phyloP scores from a whole-genome alignment of 2,888 invertebrate species.

The Oasisia sp. region DNA sequence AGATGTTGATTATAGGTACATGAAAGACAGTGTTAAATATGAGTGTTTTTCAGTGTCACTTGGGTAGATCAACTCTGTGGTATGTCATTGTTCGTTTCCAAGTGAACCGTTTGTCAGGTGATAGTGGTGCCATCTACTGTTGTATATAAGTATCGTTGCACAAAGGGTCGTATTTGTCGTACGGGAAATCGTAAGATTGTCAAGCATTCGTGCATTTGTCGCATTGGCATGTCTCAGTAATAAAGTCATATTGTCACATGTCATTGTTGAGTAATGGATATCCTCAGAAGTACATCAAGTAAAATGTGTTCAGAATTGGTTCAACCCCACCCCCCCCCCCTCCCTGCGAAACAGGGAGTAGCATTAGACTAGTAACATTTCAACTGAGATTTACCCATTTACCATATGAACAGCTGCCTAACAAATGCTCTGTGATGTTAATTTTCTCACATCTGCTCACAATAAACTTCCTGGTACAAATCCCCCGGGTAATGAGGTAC shows the following conservation, averaged over 20 bases:
- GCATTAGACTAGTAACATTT: no score
- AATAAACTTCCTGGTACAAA: no score
- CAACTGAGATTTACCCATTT: no score
- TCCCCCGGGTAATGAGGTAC: no score
- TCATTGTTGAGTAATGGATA: not conserved
- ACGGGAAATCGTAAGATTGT: not conserved
- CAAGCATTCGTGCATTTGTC: not conserved
- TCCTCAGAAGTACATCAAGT: no score
- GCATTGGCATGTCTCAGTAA: not conserved
- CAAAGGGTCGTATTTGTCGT: not conserved
- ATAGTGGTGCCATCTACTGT: not conserved
- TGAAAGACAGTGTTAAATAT: not conserved
- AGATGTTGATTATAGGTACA: not conserved
- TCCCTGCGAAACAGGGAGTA: no score
- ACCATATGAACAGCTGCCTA: no score
- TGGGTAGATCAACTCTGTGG: not conserved
- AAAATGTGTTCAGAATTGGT: no score
- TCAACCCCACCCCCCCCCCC: no score
- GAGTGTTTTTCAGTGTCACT: not conserved
- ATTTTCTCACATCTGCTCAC: no score
- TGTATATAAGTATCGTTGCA: not conserved
- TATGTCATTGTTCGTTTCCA: not conserved
- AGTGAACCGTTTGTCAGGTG: not conserved
- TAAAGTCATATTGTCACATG: conserved; percentile 6
- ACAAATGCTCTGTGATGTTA: no score